These are phyloP conservation scores for Drosophila funebris DNA, from an alignment of 1,140 invertebrate species.

Conservation along the genomic window DNA sequence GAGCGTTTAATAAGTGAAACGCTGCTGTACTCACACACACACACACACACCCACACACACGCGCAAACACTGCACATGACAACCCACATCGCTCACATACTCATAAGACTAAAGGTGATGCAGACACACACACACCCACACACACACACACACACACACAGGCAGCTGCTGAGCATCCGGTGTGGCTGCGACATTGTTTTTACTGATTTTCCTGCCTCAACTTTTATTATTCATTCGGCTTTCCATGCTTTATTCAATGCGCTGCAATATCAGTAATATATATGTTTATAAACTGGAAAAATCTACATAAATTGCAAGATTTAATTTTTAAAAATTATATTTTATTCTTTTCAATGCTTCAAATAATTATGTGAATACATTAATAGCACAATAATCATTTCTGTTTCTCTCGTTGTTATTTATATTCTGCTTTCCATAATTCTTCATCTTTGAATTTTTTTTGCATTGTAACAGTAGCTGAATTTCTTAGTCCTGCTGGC, in stretches of 20 bases:
- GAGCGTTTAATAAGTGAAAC: slow-evolving; percentile 79
- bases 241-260: slow-evolving; percentile 22
- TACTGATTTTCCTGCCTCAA: slow-evolving; percentile 30
- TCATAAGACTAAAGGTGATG: neutral
- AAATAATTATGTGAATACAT: too few relatives aligned
- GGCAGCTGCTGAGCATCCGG: slow-evolving; percentile 23
- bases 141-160: neutral
- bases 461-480: neutral
- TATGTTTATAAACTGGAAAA: neutral
- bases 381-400: too few relatives aligned
- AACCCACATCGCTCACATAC: slow-evolving; percentile 3
- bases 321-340: too few relatives aligned
- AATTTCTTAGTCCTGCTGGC: neutral
- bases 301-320: too few relatives aligned
- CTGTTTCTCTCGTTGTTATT: too few relatives aligned
- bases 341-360: too few relatives aligned
- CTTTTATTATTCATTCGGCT: slow-evolving; percentile 14
- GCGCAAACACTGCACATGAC: neutral
- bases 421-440: too few relatives aligned
- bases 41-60: neutral
- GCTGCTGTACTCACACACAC: slow-evolving; percentile 28
- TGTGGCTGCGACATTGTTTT: slow-evolving; percentile 43
- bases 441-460: neutral
- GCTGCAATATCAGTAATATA: slow-evolving; percentile 3
- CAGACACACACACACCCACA: neutral